Evolutionary conservation across 2,797 vertebrate species (phyloP).

Genomic region (Amniataba percoides): DNA sequence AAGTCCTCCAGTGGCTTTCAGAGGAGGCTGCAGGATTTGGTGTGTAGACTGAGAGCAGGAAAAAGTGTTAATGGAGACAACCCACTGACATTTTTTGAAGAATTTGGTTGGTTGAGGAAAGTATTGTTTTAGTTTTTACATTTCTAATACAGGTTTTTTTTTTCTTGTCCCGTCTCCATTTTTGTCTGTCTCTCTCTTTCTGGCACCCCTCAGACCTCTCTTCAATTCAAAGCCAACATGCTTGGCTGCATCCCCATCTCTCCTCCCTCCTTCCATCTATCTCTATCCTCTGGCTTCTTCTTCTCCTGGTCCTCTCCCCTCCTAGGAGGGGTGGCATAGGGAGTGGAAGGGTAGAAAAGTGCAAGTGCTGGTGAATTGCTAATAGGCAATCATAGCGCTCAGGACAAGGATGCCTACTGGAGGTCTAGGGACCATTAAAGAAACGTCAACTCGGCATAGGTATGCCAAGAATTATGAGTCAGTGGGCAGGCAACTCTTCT

Average conservation of each 20-base stretch:
- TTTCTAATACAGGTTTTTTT: slow-evolving; percentile 36
- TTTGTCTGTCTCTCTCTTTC: slow-evolving; percentile 54
- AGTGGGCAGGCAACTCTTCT: slow-evolving; percentile 81
- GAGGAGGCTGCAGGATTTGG: slow-evolving; percentile 31
- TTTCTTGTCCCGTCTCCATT: slow-evolving; percentile 39
- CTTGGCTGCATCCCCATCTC: slow-evolving; percentile 59
- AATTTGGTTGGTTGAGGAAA: slow-evolving; percentile 29
- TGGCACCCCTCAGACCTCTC: slow-evolving; percentile 61
- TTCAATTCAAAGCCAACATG: slow-evolving; percentile 62
- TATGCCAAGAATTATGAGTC: slow-evolving; percentile 88
- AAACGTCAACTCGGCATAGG: slow-evolving; percentile 87
- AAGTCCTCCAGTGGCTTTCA: slow-evolving; percentile 42
- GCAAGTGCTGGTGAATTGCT: slow-evolving; percentile 87
- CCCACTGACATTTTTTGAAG: slow-evolving; percentile 48
- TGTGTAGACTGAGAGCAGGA: slow-evolving; percentile 10
- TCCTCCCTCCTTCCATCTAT: slow-evolving; percentile 56
- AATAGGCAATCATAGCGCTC: slow-evolving; percentile 87
- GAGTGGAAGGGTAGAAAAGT: slow-evolving; percentile 76
- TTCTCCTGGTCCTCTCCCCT: slow-evolving; percentile 48
- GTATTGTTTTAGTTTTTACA: slow-evolving; percentile 37
- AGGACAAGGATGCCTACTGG: slow-evolving; percentile 81
- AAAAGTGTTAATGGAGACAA: slow-evolving; percentile 14
- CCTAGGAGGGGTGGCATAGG: slow-evolving; percentile 55
- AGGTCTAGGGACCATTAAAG: slow-evolving; percentile 88
- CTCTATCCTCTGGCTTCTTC: slow-evolving; percentile 58